Evolutionary conservation across 2,888 invertebrate genomes (phyloP).

Genomic region (Dinocampus coccinellae): DNA sequence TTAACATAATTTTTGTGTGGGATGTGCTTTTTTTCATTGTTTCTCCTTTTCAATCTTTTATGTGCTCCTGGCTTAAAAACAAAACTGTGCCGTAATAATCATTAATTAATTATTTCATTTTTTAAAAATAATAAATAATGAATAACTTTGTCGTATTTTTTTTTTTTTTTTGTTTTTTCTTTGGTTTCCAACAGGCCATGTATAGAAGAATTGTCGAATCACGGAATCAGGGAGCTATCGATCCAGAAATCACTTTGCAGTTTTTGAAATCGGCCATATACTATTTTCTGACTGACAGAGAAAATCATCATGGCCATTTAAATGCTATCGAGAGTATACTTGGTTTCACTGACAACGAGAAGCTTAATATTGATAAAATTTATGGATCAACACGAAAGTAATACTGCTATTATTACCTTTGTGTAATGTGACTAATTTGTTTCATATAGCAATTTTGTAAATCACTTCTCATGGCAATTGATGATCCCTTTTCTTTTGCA

Average conservation of each 20-base stretch:
- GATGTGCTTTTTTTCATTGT: neutral
- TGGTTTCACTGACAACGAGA: conserved; percentile 86
- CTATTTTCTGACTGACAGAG: conserved; percentile 91
- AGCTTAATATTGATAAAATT: conserved; percentile 80
- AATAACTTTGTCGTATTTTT: neutral
- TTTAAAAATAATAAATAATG: neutral
- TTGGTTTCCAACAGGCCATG: conserved; percentile 78
- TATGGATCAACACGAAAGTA: conserved; percentile 62
- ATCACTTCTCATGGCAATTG: neutral
- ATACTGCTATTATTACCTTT: conserved; percentile 27
- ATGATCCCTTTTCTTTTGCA: neutral
- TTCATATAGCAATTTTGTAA: neutral
- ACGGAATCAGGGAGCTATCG: conserved; percentile 81
- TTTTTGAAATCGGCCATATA: conserved; percentile 94
- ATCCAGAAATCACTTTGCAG: conserved; percentile 92
- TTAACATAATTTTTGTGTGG: neutral
- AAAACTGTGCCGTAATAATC: neutral
- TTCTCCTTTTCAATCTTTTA: neutral
- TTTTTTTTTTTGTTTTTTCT: neutral
- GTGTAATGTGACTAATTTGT: conserved; percentile 8
- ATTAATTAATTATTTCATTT: neutral
- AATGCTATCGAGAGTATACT: conserved; percentile 93
- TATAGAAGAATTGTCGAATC: conserved; percentile 86
- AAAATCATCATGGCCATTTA: conserved; percentile 89
- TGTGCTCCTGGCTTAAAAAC: neutral